phyloP scores from a whole-genome alignment of 1,140 invertebrate genomes.

The Phocides pigmalion region DNA sequence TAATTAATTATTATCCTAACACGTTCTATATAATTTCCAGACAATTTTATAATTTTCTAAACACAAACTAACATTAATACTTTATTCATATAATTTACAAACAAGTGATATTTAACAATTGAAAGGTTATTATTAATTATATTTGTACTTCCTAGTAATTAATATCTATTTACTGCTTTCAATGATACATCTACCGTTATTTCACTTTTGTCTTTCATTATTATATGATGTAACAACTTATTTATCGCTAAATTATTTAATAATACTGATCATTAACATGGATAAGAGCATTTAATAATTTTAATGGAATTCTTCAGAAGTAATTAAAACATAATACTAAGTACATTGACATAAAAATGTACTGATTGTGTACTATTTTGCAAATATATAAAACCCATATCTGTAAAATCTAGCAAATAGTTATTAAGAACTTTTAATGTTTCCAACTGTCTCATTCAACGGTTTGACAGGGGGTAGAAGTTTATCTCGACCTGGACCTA shows the following conservation, averaged over 20 bases:
- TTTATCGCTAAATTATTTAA: slow-evolving; percentile 32
- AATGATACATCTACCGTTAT: slow-evolving; percentile 57
- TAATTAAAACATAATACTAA: too few relatives aligned
- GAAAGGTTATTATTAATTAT: slow-evolving; percentile 4
- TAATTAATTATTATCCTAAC: too few relatives aligned
- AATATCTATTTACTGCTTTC: slow-evolving; percentile 26
- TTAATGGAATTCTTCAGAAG: too few relatives aligned
- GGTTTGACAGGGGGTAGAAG: too few relatives aligned
- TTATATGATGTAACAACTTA: slow-evolving; percentile 38
- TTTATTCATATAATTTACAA: neutral
- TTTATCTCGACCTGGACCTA: too few relatives aligned
- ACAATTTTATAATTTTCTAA: neutral
- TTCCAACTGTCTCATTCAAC: too few relatives aligned
- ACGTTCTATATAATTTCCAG: too few relatives aligned
- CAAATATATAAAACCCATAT: too few relatives aligned
- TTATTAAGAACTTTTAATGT: too few relatives aligned
- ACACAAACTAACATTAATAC: neutral
- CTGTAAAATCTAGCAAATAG: too few relatives aligned
- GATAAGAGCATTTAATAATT: slow-evolving; percentile 3
- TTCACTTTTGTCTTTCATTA: slow-evolving; percentile 80
- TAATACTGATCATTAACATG: slow-evolving; percentile 33
- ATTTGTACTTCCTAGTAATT: slow-evolving; percentile 45
- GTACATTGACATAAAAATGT: too few relatives aligned
- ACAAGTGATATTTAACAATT: neutral
- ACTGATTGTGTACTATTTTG: too few relatives aligned